phyloP scores from a whole-genome alignment of 2,113 vertebrate genomes.

The Charina bottae region DNA sequence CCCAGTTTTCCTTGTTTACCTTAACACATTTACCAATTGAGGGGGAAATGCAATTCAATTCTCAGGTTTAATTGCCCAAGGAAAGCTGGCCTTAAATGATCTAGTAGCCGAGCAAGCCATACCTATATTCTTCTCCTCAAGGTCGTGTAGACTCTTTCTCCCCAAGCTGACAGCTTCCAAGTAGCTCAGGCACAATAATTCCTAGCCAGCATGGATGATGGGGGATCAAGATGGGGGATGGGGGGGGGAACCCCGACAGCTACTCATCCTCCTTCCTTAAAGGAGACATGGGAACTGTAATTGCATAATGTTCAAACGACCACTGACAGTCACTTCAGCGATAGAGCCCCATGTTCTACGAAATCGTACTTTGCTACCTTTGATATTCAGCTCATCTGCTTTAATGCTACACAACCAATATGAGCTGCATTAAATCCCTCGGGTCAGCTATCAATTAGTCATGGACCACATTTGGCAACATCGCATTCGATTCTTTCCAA shows the following conservation, averaged over 20 bases:
- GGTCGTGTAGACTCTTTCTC: background rate
- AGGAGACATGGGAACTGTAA: background rate
- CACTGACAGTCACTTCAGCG: background rate
- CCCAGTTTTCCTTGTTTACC: slow-evolving; percentile 38
- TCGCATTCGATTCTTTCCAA: background rate
- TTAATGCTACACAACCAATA: background rate
- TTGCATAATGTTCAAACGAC: no score
- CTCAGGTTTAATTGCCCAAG: slow-evolving; percentile 21
- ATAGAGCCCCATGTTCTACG: background rate
- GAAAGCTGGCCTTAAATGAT: slow-evolving; percentile 5
- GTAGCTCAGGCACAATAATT: background rate
- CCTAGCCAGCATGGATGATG: background rate
- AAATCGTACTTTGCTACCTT: background rate
- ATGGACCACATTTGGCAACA: background rate
- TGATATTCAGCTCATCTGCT: background rate
- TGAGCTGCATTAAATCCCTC: background rate
- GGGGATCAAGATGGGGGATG: background rate
- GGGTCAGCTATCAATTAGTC: background rate
- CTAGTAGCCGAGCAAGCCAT: background rate
- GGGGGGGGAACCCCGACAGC: background rate
- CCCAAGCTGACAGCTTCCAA: background rate
- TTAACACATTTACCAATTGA: slow-evolving; percentile 15
- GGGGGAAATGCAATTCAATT: slow-evolving; percentile 16
- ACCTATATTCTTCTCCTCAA: background rate
- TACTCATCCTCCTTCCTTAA: background rate